Percentiles rank a stretch among this genome's conserved stretches.
Evolutionary conservation across 37 sponge, comb jelly and placozoan genomes (phyloP).

Genomic region (Beroe ovata): DNA sequence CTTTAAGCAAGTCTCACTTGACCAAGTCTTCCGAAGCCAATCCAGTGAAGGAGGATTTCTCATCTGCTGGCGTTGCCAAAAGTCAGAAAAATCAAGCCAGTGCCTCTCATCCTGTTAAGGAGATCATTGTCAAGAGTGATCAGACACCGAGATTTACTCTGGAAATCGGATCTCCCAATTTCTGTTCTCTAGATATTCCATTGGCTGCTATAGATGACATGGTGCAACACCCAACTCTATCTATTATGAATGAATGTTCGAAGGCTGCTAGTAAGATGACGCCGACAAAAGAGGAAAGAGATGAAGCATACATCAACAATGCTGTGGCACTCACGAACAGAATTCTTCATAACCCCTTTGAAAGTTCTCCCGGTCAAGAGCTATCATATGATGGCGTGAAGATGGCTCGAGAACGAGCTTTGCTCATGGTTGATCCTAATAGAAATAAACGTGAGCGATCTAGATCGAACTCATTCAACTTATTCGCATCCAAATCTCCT

Average conservation of each 20-base stretch:
- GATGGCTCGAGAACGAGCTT: slow-evolving; percentile 25
- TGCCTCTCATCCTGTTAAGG: background rate
- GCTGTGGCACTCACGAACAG: slow-evolving; percentile 44
- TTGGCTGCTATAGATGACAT: background rate
- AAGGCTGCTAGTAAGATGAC: background rate
- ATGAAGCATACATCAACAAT: slow-evolving; percentile 22
- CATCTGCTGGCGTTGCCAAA: background rate
- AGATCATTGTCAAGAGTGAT: background rate
- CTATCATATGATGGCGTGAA: slow-evolving; percentile 26
- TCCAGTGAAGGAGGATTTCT: background rate
- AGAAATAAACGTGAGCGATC: background rate
- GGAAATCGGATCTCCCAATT: slow-evolving; percentile 1
- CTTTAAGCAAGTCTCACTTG: background rate
- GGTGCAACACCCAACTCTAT: background rate
- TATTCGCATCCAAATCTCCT: background rate
- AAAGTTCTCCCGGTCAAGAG: background rate
- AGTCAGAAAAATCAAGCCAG: too few relatives aligned
- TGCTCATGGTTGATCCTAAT: slow-evolving; percentile 3
- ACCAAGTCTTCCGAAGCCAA: background rate
- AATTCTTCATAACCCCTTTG: background rate
- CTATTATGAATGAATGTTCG: background rate
- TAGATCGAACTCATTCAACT: background rate
- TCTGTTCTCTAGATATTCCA: background rate
- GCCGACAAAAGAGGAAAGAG: background rate
- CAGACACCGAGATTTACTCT: background rate